These are phyloP conservation scores for Distichodus sexfasciatus DNA, from an alignment of 2,797 vertebrate species.

Conservation along the genomic window DNA sequence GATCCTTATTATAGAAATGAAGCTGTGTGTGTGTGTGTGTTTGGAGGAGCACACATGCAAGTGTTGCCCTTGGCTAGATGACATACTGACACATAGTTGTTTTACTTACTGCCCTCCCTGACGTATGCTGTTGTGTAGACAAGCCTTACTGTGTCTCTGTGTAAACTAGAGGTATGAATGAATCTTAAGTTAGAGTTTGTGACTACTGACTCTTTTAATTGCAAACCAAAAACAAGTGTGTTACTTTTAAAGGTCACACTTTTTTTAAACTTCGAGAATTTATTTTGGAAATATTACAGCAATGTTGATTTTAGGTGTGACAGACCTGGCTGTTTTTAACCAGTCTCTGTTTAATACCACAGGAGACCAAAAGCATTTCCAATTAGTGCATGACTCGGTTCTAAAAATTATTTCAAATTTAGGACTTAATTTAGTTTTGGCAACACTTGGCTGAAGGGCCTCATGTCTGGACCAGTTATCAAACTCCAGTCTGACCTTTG, in stretches of 20 bases:
- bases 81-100: background rate
- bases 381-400: background rate
- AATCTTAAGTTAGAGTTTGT: background rate
- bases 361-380: background rate
- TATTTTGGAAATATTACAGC: background rate
- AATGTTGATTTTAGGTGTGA: conserved; percentile 23
- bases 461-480: too few relatives aligned
- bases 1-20: background rate
- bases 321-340: background rate
- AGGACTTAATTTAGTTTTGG: background rate
- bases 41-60: background rate
- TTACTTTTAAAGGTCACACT: background rate
- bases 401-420: background rate
- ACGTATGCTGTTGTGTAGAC: background rate
- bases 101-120: background rate
- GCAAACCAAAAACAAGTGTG: background rate
- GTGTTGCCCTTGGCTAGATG: background rate
- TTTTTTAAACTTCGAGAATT: background rate
- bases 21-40: background rate
- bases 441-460: too few relatives aligned
- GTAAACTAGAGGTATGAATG: background rate
- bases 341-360: conserved; percentile 2
- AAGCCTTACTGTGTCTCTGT: background rate
- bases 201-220: background rate
- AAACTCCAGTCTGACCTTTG: too few relatives aligned